A percentile compares a stretch with the other conserved stretches of the same genome.
These are phyloP conservation scores for Spilarctia lutea DNA, from an alignment of 2,888 invertebrate genomes.

Conservation along the genomic window DNA sequence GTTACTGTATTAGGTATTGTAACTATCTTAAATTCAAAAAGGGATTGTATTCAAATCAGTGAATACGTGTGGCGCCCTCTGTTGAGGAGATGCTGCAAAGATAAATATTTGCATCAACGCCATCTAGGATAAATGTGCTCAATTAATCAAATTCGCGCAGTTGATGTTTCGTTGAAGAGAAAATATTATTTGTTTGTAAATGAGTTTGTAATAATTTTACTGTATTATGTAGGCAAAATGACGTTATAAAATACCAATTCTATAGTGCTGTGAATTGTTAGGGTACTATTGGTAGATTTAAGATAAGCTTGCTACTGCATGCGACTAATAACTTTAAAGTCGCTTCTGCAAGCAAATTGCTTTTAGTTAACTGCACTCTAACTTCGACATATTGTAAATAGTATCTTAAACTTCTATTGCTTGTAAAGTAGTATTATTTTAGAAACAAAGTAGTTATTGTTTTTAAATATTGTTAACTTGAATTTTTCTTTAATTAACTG, in stretches of 20 bases:
- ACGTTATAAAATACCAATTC: conserved; percentile 67
- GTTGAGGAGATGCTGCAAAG: neutral
- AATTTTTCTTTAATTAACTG: too few species aligned
- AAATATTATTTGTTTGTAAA: neutral
- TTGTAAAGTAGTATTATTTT: conserved; percentile 51
- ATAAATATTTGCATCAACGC: neutral
- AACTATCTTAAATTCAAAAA: neutral
- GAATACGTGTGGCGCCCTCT: neutral
- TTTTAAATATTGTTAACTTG: conserved; percentile 11
- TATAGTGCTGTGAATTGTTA: conserved; percentile 64
- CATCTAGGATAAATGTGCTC: neutral
- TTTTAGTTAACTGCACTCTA: neutral
- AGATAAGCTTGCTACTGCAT: neutral
- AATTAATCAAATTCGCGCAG: neutral
- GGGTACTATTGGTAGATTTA: neutral
- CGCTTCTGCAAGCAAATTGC: too few species aligned
- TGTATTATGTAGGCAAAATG: conserved; percentile 45
- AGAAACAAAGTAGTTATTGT: conserved; percentile 24
- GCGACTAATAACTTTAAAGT: neutral
- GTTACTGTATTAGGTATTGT: neutral
- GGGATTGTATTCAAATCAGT: neutral
- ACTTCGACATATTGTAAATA: conserved; percentile 45
- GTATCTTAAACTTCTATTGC: conserved; percentile 48
- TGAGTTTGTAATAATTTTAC: conserved; percentile 34
- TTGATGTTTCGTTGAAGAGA: neutral